Evolutionary conservation across 2,888 invertebrate genomes (phyloP), one percentile per base, ranked within the genome.

Genomic region (Panzeria rudis): DNA sequence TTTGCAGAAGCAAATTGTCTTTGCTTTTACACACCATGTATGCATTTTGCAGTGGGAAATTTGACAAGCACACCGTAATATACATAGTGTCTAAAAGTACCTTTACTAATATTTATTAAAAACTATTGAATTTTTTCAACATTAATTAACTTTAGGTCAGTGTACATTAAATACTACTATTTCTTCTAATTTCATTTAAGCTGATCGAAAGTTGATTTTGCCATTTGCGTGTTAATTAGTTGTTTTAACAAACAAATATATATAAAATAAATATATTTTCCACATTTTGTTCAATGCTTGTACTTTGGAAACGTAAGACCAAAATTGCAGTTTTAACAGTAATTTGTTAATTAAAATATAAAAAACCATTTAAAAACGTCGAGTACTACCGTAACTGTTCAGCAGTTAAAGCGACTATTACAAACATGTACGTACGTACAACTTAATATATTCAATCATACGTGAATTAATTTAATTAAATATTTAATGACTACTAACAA

Each of bases 151-250:
- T 56, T 61, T 73, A 52, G 73, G 73, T 81, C 68, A 75, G 61
- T 81, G 23, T 68, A 35, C 23, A 69, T 41, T 38, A 78, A 59
- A 41, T 61, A 61, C 5, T 54, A 17, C 38, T 32, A 44, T 52
- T 44, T 64, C 11, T 38, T 54, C 3, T 17, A 29, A 64, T 44
- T 69, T 72, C 20, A 52, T 54, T 62, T 41, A 20, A 41, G n/a
- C 32, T 52, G 13, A 47, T 56, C 38, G 66, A 77, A 80, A 80
- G 75, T 52, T 64, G 75, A 25, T 59, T 69, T 84, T 50, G 20
- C 84, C 84, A 80, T 66, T 76, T 76, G 59, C 59, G 69, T 76
- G 75, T 66, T 84, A 80, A 79, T 80, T 76, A 64, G 32, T 72
- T 32, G 56, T 59, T 71, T 52, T 54, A 79, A 50, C 25, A 61